Percentiles rank a stretch among this genome's conserved stretches.
Conservation (phyloP, 2,113 vertebrate genomes). For the Colossoma macropomum region DNA sequence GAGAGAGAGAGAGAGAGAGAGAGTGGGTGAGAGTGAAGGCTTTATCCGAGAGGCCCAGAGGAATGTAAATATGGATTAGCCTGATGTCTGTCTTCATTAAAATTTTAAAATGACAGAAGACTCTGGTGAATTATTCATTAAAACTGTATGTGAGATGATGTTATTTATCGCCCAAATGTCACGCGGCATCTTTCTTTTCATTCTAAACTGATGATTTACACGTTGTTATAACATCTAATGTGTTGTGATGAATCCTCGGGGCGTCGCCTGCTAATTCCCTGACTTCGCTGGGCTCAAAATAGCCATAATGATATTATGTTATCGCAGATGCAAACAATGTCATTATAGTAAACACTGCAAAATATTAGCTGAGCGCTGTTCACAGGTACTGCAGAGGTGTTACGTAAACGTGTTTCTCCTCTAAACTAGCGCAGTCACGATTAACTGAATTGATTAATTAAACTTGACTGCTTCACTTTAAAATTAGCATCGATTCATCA, state of each 20-base stretch:
- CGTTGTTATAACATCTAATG: not conserved
- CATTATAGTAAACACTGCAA: not conserved
- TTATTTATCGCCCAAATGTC: conserved; percentile 28
- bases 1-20: conserved; percentile 4
- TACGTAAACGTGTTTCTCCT: too few species aligned
- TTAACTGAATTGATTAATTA: too few species aligned
- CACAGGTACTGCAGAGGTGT: not conserved
- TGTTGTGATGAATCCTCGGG: not conserved
- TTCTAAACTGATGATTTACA: conserved; percentile 32
- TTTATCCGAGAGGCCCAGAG: conserved; percentile 8
- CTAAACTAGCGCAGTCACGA: too few species aligned
- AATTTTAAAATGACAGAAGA: conserved; percentile 51
- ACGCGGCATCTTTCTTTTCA: not conserved
- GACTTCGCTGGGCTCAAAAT: not conserved
- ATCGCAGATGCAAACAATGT: not conserved
- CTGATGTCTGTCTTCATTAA: conserved; percentile 61
- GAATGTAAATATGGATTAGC: conserved; percentile 54
- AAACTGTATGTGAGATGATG: conserved; percentile 37
- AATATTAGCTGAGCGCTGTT: not conserved
- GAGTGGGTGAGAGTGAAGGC: not conserved
- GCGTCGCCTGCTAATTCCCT: not conserved
- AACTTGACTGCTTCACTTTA: too few species aligned
- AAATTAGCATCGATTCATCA: too few species aligned
- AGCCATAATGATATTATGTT: not conserved
- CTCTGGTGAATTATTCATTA: conserved; percentile 55